Evolutionary conservation across 2,113 vertebrate genomes (phyloP).

Genomic region (Melanerpes aurifrons): DNA sequence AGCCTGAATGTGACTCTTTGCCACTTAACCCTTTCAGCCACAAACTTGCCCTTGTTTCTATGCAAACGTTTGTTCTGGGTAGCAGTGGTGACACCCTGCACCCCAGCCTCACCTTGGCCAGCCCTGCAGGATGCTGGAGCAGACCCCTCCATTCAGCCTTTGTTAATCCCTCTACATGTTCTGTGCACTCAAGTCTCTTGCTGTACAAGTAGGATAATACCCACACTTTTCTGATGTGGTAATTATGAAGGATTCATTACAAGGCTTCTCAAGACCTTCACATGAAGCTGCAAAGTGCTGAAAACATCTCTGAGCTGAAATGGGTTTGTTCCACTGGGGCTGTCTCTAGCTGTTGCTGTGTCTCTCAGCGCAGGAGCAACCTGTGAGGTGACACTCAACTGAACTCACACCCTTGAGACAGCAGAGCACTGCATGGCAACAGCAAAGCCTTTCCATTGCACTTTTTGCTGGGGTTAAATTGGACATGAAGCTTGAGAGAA

Average conservation of each 20-base stretch:
- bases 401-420: not conserved
- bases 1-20: not conserved
- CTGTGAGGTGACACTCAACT: not conserved
- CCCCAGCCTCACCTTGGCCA: not conserved
- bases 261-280: not conserved
- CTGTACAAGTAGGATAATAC: not conserved
- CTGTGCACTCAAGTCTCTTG: not conserved
- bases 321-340: rapidly evolving
- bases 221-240: not conserved
- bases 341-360: not conserved
- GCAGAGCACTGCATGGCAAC: not conserved
- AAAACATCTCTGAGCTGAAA: not conserved
- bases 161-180: not conserved
- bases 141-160: not conserved
- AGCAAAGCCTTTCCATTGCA: not conserved
- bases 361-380: not conserved
- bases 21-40: constrained; percentile 47
- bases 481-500: not conserved
- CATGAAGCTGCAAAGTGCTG: not conserved
- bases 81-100: not conserved
- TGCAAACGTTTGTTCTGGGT: not conserved
- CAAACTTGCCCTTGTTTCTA: constrained; percentile 8
- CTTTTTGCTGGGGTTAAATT: not conserved
- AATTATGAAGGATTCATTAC: not conserved
- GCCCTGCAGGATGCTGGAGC: not conserved